These are phyloP conservation scores for Leptarthrus brevirostris DNA, from an alignment of 2,888 invertebrate species.

Conservation along the genomic window DNA sequence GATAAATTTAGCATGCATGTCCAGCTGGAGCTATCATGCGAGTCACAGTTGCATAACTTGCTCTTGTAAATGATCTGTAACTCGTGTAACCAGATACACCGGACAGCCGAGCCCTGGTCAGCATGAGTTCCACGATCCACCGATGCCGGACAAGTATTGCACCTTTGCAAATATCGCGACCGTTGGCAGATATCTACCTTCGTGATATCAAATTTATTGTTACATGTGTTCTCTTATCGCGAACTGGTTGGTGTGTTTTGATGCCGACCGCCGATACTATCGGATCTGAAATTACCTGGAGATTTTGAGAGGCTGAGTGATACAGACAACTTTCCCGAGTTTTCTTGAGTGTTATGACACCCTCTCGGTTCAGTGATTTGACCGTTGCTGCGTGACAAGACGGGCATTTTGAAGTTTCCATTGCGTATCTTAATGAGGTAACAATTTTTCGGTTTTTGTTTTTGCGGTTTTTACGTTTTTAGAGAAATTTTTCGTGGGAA, in stretches of 20 bases:
- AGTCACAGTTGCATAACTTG: neutral
- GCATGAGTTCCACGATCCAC: too few relatives aligned
- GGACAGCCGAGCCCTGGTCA: neutral
- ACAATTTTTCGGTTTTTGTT: too few relatives aligned
- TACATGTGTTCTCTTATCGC: slow-evolving; percentile 33
- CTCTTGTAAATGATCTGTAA: slow-evolving; percentile 26
- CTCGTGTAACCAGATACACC: slow-evolving; percentile 19
- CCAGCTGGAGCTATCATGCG: neutral
- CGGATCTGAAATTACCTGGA: neutral
- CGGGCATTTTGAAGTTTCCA: neutral
- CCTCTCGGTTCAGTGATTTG: neutral
- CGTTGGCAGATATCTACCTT: neutral
- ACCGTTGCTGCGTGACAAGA: slow-evolving; percentile 4
- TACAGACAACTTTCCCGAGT: slow-evolving; percentile 8
- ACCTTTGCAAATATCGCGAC: slow-evolving; percentile 8
- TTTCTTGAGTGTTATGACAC: slow-evolving; percentile 34
- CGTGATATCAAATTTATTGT: slow-evolving; percentile 23
- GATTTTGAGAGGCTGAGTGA: slow-evolving; percentile 3
- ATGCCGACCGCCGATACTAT: neutral
- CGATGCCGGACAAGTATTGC: slow-evolving; percentile 11
- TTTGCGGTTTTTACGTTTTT: too few relatives aligned
- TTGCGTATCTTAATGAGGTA: too few relatives aligned
- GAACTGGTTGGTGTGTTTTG: slow-evolving; percentile 9
- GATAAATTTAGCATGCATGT: slow-evolving; percentile 3
- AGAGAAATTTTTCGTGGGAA: too few relatives aligned